Base-by-base conservation (phyloP, 2,888 invertebrate genomes). In the Apamea crenata region DNA sequence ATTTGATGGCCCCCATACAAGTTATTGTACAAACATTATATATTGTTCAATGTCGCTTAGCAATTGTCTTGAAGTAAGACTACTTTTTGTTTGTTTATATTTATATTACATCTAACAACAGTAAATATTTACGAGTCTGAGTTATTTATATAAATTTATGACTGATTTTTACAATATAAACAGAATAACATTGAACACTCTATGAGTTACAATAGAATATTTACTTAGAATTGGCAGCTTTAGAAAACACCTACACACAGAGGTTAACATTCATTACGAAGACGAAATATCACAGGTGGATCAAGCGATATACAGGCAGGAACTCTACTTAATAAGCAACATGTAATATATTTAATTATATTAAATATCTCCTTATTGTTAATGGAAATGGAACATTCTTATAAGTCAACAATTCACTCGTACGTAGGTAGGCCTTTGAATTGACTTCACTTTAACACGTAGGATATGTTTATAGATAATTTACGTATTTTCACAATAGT, bases 1-100 rank as follows among this genome's bases (percentile, higher is more conserved):
- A 96, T 93, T 96, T 96, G 94, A 94, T 94, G 94, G 94, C 95
- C 96, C 97, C 96, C 97, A 96, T 97, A 90, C 95, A 96, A 91
- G 91, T 94, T 93, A 93, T 83, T 88, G 89, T 89, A 91, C 80
- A 90, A 91, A 90, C 92, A 92, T 93, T 14, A 65, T 82, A 56
- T 78, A 74, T 74, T 87, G 84, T 77, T 82, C 78, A 82, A 59
- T 76, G 47, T 73, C 74, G 79, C 79, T 85, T 73, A 40, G 78
- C 76, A 78, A 81, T 77, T 74, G n/a, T 76, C 80, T 78, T 66
- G 50, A 68, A 69, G 72, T 67, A 65, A 40, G 73, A 67, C 61
- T 81, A 75, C 40, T 61, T 70, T 77, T 79, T 72, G 67, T 85
- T 89, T 86, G 71, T 83, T 88, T 88, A 88, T 84, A 79, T 73